A percentile compares a stretch with the other conserved stretches of the same genome.
Evolutionary conservation across 2,113 vertebrate genomes (phyloP).

Genomic region (Prionailurus bengalensis): DNA sequence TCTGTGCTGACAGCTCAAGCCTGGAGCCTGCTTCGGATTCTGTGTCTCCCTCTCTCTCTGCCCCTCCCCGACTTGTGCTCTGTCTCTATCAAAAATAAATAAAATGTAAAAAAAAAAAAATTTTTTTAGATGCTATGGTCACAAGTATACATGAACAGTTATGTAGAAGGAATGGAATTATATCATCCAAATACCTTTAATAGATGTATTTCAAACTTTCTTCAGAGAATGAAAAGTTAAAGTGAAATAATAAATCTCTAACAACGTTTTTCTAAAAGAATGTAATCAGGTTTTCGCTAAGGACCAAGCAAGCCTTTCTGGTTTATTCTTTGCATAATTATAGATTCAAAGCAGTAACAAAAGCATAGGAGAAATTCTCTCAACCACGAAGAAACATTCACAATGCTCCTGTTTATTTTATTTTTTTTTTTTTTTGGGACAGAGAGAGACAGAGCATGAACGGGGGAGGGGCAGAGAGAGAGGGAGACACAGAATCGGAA

Average conservation of each 20-base stretch:
- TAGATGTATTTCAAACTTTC: background rate
- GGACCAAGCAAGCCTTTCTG: background rate
- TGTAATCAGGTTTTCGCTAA: background rate
- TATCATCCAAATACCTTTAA: background rate
- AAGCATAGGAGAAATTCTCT: background rate
- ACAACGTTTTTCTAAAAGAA: background rate
- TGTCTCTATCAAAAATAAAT: too few species aligned
- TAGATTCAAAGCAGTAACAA: background rate
- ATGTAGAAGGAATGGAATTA: background rate
- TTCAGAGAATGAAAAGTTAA: background rate
- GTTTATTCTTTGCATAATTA: background rate
- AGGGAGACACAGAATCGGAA: too few species aligned
- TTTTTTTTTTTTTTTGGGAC: too few species aligned
- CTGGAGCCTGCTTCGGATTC: too few species aligned
- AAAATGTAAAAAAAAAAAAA: too few species aligned
- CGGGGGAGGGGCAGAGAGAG: too few species aligned
- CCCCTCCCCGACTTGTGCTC: too few species aligned
- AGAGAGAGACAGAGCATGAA: too few species aligned
- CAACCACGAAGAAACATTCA: background rate
- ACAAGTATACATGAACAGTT: background rate
- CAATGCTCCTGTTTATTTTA: background rate
- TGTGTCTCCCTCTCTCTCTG: too few species aligned
- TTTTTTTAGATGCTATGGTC: background rate
- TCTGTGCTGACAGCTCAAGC: too few species aligned
- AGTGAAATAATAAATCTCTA: background rate